Evolutionary conservation across 2,797 vertebrate species (phyloP).

Genomic region (Sorex maritimensis): DNA sequence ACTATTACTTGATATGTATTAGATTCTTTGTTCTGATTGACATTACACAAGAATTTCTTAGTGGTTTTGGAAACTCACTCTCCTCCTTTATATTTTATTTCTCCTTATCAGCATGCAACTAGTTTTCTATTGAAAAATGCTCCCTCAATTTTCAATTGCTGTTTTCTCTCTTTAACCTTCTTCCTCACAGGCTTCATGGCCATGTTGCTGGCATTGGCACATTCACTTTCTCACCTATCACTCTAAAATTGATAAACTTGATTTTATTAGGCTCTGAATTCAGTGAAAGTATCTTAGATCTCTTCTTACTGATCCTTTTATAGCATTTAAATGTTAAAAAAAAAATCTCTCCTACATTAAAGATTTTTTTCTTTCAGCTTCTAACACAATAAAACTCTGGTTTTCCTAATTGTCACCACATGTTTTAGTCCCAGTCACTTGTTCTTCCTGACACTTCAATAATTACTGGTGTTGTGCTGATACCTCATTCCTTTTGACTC

Average conservation of each 20-base stretch:
- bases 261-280: not conserved
- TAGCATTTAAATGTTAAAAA: slow-evolving; percentile 12
- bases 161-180: not conserved
- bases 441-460: not conserved
- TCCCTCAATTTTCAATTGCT: not conserved
- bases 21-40: not conserved
- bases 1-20: not conserved
- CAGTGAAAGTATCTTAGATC: not conserved
- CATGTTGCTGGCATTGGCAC: not conserved
- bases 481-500: not conserved
- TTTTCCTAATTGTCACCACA: not conserved
- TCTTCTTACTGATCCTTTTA: not conserved
- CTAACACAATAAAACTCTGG: not conserved
- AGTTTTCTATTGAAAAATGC: not conserved
- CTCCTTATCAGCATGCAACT: not conserved
- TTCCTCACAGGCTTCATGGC: not conserved
- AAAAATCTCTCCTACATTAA: not conserved
- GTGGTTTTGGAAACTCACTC: not conserved
- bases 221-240: not conserved
- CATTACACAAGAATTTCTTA: not conserved
- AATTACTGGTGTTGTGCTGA: not conserved
- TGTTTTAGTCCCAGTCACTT: not conserved
- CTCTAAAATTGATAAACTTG: not conserved
- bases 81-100: not conserved
- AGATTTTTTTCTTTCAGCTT: not conserved